These are phyloP conservation scores for Rhogogaster chlorosoma DNA, from an alignment of 2,888 invertebrate species.

Conservation along the genomic window DNA sequence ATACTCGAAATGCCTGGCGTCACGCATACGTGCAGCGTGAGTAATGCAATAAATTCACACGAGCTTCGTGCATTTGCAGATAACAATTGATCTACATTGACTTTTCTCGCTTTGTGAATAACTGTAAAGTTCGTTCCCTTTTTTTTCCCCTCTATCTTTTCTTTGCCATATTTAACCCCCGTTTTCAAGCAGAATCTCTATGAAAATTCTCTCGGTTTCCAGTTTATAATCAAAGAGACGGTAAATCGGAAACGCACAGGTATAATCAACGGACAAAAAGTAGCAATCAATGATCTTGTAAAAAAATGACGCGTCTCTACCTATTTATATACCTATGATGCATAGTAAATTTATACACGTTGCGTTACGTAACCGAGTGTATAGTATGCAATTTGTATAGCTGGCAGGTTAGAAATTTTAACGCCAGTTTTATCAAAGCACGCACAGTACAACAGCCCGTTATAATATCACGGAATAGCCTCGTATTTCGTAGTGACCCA, in stretches of 20 bases:
- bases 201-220: neutral
- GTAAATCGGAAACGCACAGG: neutral
- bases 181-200: neutral
- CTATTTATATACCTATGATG: slow-evolving; percentile 20
- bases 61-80: slow-evolving; percentile 29
- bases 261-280: neutral
- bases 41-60: slow-evolving; percentile 42
- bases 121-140: neutral
- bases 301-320: neutral
- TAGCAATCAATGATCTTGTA: neutral
- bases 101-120: neutral
- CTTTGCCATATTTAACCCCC: neutral
- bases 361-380: neutral
- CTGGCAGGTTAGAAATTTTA: slow-evolving; percentile 34
- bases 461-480: slow-evolving; percentile 38
- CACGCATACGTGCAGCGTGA: slow-evolving; percentile 32
- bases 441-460: slow-evolving; percentile 61
- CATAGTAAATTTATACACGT: slow-evolving; percentile 52
- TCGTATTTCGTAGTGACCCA: slow-evolving; percentile 41
- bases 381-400: slow-evolving; percentile 2
- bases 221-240: neutral
- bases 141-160: neutral
- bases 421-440: slow-evolving; percentile 66
- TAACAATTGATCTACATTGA: slow-evolving; percentile 39
- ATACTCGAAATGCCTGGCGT: slow-evolving; percentile 22